Base-by-base conservation (phyloP, 2,888 invertebrate species). In the Calameuta pallipes region DNA sequence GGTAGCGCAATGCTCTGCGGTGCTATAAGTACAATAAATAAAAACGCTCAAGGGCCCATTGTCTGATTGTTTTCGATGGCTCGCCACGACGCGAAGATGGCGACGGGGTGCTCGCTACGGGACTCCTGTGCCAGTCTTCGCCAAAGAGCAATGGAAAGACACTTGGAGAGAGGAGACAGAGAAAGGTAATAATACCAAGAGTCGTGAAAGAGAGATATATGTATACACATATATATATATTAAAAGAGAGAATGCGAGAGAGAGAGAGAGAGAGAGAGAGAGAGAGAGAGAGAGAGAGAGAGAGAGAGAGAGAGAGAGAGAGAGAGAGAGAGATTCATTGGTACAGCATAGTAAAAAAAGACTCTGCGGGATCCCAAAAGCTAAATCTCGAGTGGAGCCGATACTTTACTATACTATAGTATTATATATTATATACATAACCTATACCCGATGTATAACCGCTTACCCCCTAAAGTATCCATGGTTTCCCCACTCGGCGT, bases 31-130 rank as follows among this genome's bases (percentile, higher is more conserved):
- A 74, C 36, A 77, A 74, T 81, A 88, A 89, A 86, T 87, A 88
- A 86, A 87, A 87, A 87, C 83, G 85, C 82, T 86, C 83, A 81
- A 85, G 85, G 83, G 81, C 82, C 86, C 82, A 88, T 89, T 89
- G 88, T 89, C 76, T 82, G 83, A 88, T 88, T 88, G 88, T 89
- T 89, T 89, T 86, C 79, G 83, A 85, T 79, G 69, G 83, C 87
- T 86, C 82, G 83, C 82, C 84, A 83, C 86, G 85, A 87, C 84
- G 86, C 84, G 83, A 85, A 81, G 74, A 83, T 81, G 80, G 82
- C 85, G 80, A 81, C 85, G 83, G 87, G 87, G 87, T 83, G 87
- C 85, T 78, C 86, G 85, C 87, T 86, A 83, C 87, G 85, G 87
- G 86, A 78, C 76, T 75, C 69, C 75, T 36, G 56, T 23, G 56